phyloP scores from a whole-genome alignment of 2,888 invertebrate genomes.

The Erpobdella octoculata region DNA sequence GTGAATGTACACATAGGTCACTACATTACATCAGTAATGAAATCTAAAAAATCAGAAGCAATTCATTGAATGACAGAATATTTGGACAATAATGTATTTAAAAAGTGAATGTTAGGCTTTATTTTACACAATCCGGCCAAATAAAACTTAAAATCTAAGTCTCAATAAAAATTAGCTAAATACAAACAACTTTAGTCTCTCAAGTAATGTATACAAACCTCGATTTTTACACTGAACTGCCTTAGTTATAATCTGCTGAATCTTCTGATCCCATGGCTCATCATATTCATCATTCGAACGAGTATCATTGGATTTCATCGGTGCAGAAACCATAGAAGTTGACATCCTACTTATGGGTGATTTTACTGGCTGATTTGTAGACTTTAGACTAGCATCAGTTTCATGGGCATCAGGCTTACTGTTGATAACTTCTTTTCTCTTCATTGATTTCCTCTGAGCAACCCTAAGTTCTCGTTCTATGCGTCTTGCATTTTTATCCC shows the following conservation, averaged over 20 bases:
- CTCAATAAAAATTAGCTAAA: too few relatives aligned
- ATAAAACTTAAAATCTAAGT: too few relatives aligned
- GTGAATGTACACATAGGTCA: too few relatives aligned
- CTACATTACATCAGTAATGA: too few relatives aligned
- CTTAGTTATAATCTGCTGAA: constrained; percentile 34
- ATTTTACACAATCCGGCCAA: too few relatives aligned
- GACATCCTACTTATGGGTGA: background rate
- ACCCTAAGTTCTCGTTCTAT: constrained; percentile 28
- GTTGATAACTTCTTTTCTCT: constrained; percentile 10
- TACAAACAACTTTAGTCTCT: too few relatives aligned
- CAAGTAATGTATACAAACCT: too few relatives aligned
- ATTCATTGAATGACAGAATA: too few relatives aligned
- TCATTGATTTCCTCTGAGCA: constrained; percentile 23
- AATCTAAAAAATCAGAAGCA: too few relatives aligned
- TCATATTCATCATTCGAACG: constrained; percentile 37
- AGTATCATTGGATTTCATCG: constrained; percentile 26
- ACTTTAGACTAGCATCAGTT: background rate
- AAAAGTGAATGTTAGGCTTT: too few relatives aligned
- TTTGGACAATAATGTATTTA: too few relatives aligned
- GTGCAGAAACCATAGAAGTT: background rate
- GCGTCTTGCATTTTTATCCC: constrained; percentile 36
- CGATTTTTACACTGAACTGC: constrained; percentile 16
- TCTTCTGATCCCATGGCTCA: constrained; percentile 38
- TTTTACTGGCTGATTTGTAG: background rate
- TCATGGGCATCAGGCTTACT: background rate